Base-by-base conservation (phyloP, 1,140 invertebrate genomes). In the Drosophila setifemur region DNA sequence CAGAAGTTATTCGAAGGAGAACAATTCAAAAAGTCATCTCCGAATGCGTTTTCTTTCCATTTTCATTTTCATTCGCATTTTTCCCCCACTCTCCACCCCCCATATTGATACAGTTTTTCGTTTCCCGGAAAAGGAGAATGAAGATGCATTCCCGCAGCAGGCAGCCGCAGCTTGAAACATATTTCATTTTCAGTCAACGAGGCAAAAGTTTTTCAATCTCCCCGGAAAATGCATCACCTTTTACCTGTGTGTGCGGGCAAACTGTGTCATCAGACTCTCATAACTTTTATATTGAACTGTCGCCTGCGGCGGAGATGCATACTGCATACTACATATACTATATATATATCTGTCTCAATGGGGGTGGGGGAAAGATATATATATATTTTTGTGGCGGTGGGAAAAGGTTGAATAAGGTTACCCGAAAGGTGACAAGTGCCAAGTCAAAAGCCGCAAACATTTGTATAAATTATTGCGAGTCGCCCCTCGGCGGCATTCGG, bases 271-370 rank as follows among this genome's bases (percentile, higher is more conserved):
- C 74, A 74, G 67, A 57, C 72, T 47, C 25, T 79, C 79, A 81
- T 81, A 85, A 85, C 81, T 85, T 86, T 83, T 85, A n/a, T 37
- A 85, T 85, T 85, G 81, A 85, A 85, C 81, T 85, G 81, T 81
- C 71, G 61, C 63, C 39, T 31, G 26, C 43, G 31, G 45, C 9
- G 60, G 26, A 26, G 35, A 25, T 23, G 19, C 25, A 26, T n/a
- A n/a, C n/a, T n/a, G n/a, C n/a, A n/a, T n/a, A 29, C 48, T 54
- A 37, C n/a, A 12, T n/a, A 45, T 12, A 1, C 8, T 12, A 21
- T 35, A n/a, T 49, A 8, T 1, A 19, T 18, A 25, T 9, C n/a
- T n/a, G n/a, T n/a, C n/a, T n/a, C n/a, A n/a, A n/a, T n/a, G n/a
- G n/a, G 7, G 31, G 11, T 12, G 5, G 11, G 0, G 11, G 1